phyloP scores from a whole-genome alignment of 2,113 vertebrate species.

The Myxocyprinus asiaticus region DNA sequence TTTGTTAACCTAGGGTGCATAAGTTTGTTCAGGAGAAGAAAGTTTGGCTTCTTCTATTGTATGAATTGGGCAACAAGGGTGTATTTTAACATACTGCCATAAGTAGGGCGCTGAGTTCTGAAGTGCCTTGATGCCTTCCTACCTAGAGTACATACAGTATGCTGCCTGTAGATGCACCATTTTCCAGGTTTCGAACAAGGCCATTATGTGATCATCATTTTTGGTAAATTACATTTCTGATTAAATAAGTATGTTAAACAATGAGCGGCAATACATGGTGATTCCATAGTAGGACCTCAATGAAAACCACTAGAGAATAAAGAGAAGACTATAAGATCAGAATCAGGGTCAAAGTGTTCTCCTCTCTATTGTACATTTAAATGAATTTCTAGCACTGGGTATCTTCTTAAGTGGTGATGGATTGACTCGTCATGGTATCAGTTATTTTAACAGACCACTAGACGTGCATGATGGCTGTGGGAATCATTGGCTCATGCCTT shows the following conservation, averaged over 20 bases:
- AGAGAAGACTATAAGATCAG: constrained; percentile 9
- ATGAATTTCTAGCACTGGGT: constrained; percentile 46
- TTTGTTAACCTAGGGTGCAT: too few relatives aligned
- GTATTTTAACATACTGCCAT: too few relatives aligned
- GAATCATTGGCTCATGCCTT: constrained; percentile 55
- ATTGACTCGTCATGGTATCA: constrained; percentile 51
- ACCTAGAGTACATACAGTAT: too few relatives aligned
- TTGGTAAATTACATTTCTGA: constrained; percentile 2
- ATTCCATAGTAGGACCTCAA: background rate
- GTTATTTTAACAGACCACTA: constrained; percentile 62
- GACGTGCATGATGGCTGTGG: constrained; percentile 39
- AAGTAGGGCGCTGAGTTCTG: too few relatives aligned
- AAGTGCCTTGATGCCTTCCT: too few relatives aligned
- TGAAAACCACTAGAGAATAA: constrained; percentile 7
- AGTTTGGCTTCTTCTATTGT: too few relatives aligned
- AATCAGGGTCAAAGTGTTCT: constrained; percentile 35
- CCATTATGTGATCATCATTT: background rate
- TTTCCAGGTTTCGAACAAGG: too few relatives aligned
- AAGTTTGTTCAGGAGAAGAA: too few relatives aligned
- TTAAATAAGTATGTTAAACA: background rate
- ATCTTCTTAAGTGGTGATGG: constrained; percentile 52
- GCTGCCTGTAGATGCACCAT: too few relatives aligned
- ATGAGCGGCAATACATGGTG: background rate
- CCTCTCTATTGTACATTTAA: constrained; percentile 38
- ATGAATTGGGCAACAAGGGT: too few relatives aligned